Evolutionary conservation across 2,888 invertebrate species (phyloP), one percentile per base, ranked within the genome.

Genomic region (Clostera curtula): DNA sequence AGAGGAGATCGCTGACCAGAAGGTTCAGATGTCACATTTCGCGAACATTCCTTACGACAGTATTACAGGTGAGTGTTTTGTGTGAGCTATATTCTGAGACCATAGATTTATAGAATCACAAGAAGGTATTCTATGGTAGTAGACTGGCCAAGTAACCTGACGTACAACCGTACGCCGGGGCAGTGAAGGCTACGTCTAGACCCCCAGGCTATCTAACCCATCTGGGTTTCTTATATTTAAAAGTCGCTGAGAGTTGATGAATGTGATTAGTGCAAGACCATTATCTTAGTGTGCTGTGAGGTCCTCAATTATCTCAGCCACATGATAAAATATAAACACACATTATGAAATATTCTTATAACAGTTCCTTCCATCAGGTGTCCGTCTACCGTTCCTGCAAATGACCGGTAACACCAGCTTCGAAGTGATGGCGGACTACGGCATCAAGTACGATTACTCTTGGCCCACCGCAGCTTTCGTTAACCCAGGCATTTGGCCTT

Each of bases 1-100:
- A 24, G 49, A 52, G 3, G 91, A 92, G 58, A 86, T 91, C 31
- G 87, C 72, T 1, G 88, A 87, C 5, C 89, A 90, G 60, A 79
- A 66, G 36, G 48, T 57, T 1, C 74, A 85, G 27, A 72, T 88
- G 38, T 34, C 75, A 0, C 63, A 71, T 12, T 87, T 87, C 32
- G 88, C 87, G 1, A 84, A 85, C 25, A 85, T 90, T 27, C 85
- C 86, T 5, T 24, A 24, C 1, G 49, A 59, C 12, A 46, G 56
- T 1, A 45, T 87, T 12, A 56, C 69, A 36, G 82, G 83, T 77
- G 13, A 36, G 52, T 37, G 5, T 9, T 13, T 9, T 19, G 5
- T 4, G 18, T n/a, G n/a, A n/a, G 6, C 18, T 8, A 17, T 17
- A 7, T n/a, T 17, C 6, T n/a, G 17, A 17, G 3, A 8, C 4